Evolutionary conservation across 2,113 vertebrate species (phyloP), one percentile per base, ranked within the genome.

Genomic region (Syngnathoides biaculeatus): DNA sequence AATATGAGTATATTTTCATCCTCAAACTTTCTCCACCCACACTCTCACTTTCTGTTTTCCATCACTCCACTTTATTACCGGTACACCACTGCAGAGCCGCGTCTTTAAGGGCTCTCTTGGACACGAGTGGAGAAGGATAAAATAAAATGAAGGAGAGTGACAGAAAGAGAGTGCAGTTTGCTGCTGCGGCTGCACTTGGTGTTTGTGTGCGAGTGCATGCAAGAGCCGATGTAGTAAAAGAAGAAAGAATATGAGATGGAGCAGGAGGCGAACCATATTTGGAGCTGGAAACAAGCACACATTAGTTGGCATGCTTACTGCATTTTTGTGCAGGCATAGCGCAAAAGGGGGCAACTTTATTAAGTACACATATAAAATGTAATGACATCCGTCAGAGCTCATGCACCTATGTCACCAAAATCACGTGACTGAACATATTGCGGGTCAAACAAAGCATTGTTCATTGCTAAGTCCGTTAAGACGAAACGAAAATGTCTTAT

Each of bases 61-160:
- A 60, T 69, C 58, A 60, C 38, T 66, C 30, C 15, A n/a, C 47
- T 72, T 67, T 50, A 65, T 74, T 55, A 63, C 52, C 14, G 26
- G 27, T 60, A 75, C 53, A 47, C 59, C 20, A 67, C 65, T 55
- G 59, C 68, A 56, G 26, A 38, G 38, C n/a, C n/a, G 57, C 48
- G 35, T 75, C 40, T 66, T 72, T 70, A 24, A 73, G 68, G 59
- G 22, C 39, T 56, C 59, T 43, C 13, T 43, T 52, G 8, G 60
- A 40, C 68, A 27, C 38, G 26, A 19, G 40, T 40, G 48, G 22
- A 15, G 45, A 17, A 50, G 39, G 55, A 22, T 61, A 35, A 19
- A 61, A 42, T 13, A 3, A 61, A 24, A 43, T 26, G 14, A 15
- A 7, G 10, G 14, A 15, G 6, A 40, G 6, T 13, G 20, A 22